Conservation (phyloP, 2,797 vertebrate genomes). For the Epinephelus coioides region DNA sequence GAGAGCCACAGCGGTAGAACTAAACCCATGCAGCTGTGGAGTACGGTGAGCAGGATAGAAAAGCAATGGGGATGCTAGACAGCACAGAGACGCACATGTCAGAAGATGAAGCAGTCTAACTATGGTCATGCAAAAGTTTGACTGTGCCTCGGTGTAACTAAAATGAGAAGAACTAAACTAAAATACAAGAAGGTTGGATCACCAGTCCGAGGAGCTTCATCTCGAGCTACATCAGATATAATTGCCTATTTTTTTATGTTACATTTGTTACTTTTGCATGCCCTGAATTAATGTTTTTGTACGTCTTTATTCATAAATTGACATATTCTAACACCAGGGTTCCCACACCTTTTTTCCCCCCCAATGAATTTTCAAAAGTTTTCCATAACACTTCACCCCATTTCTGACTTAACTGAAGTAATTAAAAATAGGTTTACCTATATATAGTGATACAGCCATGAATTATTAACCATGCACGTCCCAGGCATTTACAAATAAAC, state of each 20-base stretch:
- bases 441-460: too few species aligned
- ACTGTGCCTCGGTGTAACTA: not conserved
- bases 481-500: too few species aligned
- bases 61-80: not conserved
- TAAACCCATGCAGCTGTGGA: not conserved
- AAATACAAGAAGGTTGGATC: not conserved
- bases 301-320: not conserved
- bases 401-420: too few species aligned
- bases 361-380: too few species aligned
- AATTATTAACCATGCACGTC: too few species aligned
- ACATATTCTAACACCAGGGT: too few species aligned
- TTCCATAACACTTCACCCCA: too few species aligned
- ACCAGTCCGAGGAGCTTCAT: too few species aligned
- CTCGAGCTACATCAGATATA: too few species aligned
- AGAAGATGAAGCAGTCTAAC: not conserved
- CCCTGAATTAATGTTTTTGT: not conserved
- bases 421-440: too few species aligned
- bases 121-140: not conserved
- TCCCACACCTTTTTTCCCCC: too few species aligned
- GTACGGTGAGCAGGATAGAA: slow-evolving; percentile 7
- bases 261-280: not conserved
- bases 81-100: not conserved
- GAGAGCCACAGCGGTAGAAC: not conserved
- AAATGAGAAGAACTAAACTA: not conserved
- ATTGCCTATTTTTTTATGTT: too few species aligned